A percentile compares a stretch with the other conserved stretches of the same genome.
These are phyloP conservation scores for Scomber scombrus DNA, from an alignment of 2,113 vertebrate species.

Conservation along the genomic window DNA sequence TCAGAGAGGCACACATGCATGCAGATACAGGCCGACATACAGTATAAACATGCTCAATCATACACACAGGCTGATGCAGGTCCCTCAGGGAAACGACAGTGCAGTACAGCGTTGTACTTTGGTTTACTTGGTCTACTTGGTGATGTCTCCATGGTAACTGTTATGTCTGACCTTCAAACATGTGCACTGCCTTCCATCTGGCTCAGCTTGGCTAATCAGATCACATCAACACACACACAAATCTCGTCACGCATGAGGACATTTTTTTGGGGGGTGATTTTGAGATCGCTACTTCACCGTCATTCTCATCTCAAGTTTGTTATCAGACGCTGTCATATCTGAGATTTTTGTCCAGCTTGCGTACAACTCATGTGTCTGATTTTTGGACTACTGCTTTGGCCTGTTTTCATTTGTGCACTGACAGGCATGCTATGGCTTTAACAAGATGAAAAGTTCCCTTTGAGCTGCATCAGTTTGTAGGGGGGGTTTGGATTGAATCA, in stretches of 20 bases:
- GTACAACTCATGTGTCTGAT: constrained; percentile 25
- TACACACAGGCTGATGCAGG: constrained; percentile 37
- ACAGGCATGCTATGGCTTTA: constrained; percentile 36
- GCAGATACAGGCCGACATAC: not conserved
- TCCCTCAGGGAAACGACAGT: constrained; percentile 48
- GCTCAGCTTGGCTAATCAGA: constrained; percentile 74
- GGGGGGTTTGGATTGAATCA: constrained; percentile 66
- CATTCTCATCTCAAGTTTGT: not conserved
- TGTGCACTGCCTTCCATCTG: constrained; percentile 71
- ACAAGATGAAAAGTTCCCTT: constrained; percentile 68
- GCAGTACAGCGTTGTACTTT: constrained; percentile 48
- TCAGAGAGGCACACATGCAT: constrained; percentile 10
- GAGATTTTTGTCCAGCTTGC: not conserved
- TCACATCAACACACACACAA: constrained; percentile 60
- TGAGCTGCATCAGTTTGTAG: constrained; percentile 48
- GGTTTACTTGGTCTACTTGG: constrained; percentile 68
- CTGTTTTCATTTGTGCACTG: constrained; percentile 45
- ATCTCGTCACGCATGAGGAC: constrained; percentile 25
- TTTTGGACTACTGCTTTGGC: constrained; percentile 7
- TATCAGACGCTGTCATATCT: not conserved
- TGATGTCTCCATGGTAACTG: constrained; percentile 83
- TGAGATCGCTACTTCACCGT: not conserved
- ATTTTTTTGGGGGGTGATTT: not conserved
- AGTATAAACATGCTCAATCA: not conserved
- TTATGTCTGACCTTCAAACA: constrained; percentile 83